Percentiles rank a stretch among this genome's conserved stretches.
phyloP scores from a whole-genome alignment of 2,888 invertebrate genomes.

The Drosophila paramelanica region DNA sequence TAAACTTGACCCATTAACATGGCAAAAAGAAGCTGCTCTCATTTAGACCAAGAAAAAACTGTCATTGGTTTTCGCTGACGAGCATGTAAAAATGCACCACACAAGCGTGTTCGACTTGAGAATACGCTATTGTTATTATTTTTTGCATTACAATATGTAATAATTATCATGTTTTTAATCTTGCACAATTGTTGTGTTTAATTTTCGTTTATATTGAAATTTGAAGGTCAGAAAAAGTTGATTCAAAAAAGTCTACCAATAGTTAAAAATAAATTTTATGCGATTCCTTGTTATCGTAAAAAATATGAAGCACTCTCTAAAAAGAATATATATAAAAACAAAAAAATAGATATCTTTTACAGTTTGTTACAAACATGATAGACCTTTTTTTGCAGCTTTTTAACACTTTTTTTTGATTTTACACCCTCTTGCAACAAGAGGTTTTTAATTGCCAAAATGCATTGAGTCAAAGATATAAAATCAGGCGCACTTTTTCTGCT shows the following conservation, averaged over 20 bases:
- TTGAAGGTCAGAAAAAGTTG: too few species aligned
- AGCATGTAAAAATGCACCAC: background rate
- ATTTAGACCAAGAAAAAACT: conserved; percentile 27
- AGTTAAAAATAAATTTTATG: too few species aligned
- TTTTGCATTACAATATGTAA: background rate
- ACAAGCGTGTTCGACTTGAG: background rate
- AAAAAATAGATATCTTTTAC: background rate
- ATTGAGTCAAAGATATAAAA: conserved; percentile 25
- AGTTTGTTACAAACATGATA: background rate
- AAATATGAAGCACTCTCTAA: too few species aligned
- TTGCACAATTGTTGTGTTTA: too few species aligned
- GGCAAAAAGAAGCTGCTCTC: conserved; percentile 24
- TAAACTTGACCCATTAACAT: conserved; percentile 74
- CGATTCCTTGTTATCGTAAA: too few species aligned
- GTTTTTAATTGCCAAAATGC: conserved; percentile 53
- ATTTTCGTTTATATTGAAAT: too few species aligned
- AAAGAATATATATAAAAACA: too few species aligned
- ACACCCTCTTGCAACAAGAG: conserved; percentile 2
- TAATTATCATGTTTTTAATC: background rate
- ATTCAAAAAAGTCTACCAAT: too few species aligned
- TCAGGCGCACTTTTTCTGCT: conserved; percentile 24
- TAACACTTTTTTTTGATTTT: background rate
- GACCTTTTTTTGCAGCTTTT: background rate
- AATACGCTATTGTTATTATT: background rate
- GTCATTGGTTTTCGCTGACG: conserved; percentile 52